phyloP scores from a whole-genome alignment of 2,888 invertebrate species.

The Luperina testacea region DNA sequence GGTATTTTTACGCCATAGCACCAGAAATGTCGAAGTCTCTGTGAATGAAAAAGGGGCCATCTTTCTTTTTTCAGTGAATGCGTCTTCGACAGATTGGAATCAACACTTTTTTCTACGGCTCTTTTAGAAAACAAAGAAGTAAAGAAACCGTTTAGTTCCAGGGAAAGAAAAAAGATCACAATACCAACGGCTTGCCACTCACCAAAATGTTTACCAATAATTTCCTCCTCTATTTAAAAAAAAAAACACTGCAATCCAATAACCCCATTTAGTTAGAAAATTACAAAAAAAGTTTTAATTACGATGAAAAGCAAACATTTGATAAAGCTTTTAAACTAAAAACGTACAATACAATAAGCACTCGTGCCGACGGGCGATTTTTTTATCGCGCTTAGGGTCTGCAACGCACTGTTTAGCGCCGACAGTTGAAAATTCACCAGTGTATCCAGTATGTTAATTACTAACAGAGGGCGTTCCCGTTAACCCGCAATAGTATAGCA shows the following conservation, averaged over 20 bases:
- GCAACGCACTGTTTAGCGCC: background rate
- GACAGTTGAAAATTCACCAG: background rate
- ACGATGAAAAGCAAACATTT: background rate
- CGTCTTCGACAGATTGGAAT: background rate
- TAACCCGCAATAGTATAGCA: too few species aligned
- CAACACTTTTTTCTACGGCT: background rate
- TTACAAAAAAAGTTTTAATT: conserved; percentile 6
- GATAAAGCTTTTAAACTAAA: conserved; percentile 3
- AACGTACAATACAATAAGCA: background rate
- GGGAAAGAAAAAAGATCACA: background rate
- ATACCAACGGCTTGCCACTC: background rate
- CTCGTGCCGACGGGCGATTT: background rate
- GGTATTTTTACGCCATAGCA: background rate
- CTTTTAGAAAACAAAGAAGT: background rate
- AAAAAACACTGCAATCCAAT: background rate
- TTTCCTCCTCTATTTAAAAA: background rate
- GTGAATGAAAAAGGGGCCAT: background rate
- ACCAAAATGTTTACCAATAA: background rate
- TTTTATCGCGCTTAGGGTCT: background rate
- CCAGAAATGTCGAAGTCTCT: background rate
- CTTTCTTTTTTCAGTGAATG: background rate
- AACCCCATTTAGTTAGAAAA: background rate
- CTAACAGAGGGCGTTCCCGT: too few species aligned
- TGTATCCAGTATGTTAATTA: too few species aligned
- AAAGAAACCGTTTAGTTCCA: background rate